Conservation (phyloP, 53 echinoderm and acorn worm genomes). For the Mesocentrotus franciscanus region DNA sequence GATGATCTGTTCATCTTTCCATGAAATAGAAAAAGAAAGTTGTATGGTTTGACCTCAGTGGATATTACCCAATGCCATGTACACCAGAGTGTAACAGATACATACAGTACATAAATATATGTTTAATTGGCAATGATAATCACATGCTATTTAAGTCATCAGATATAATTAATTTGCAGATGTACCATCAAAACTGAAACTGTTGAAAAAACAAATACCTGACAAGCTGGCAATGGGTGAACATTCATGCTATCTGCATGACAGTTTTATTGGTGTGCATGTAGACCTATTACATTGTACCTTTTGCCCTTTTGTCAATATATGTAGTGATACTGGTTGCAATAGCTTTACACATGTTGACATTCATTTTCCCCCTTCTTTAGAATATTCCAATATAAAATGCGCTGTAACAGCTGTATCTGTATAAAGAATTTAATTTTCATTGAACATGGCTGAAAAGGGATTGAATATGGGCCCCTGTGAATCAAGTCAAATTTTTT, state of each 20-base stretch:
- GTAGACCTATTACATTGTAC: background rate
- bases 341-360: background rate
- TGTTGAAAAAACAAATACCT: background rate
- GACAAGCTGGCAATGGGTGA: background rate
- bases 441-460: too few species aligned
- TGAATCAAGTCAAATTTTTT: too few species aligned
- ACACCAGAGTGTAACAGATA: background rate
- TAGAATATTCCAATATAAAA: background rate
- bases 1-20: constrained; percentile 23
- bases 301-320: background rate
- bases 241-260: background rate
- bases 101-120: too few species aligned
- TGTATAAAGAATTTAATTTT: too few species aligned
- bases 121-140: background rate
- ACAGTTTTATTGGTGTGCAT: background rate
- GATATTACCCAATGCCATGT: background rate
- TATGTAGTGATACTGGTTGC: background rate
- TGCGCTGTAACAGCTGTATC: too few species aligned
- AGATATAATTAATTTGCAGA: background rate
- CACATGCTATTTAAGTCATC: background rate
- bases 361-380: background rate
- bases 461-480: too few species aligned
- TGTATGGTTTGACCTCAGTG: background rate
- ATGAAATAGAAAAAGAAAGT: constrained; percentile 6
- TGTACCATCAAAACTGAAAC: constrained; percentile 2